Evolutionary conservation across 2,797 vertebrate species (phyloP).

Genomic region (Prionace glauca): DNA sequence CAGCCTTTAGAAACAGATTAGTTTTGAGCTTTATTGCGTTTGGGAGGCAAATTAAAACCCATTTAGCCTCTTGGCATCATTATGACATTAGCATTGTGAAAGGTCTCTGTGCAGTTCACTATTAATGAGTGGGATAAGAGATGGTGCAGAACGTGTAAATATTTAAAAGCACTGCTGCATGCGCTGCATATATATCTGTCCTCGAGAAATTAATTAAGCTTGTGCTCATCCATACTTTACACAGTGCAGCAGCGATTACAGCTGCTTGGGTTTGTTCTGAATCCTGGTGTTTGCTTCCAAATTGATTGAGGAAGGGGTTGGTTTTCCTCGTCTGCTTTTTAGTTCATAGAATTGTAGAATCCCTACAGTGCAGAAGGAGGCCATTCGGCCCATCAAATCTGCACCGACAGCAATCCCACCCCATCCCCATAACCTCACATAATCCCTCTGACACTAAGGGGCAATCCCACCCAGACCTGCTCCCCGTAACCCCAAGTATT

Average conservation of each 20-base stretch:
- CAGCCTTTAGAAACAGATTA: slow-evolving; percentile 20
- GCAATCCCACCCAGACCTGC: too few relatives aligned
- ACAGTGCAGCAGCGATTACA: neutral
- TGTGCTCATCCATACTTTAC: neutral
- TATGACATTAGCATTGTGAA: slow-evolving; percentile 10
- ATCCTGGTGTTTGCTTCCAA: neutral
- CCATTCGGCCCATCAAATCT: too few relatives aligned
- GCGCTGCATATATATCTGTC: neutral
- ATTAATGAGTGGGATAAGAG: slow-evolving; percentile 7
- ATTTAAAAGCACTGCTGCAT: neutral
- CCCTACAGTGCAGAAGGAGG: too few relatives aligned
- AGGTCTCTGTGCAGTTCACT: slow-evolving; percentile 21
- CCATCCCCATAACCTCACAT: too few relatives aligned
- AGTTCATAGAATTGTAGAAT: too few relatives aligned
- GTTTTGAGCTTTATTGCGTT: slow-evolving; percentile 27
- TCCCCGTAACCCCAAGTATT: too few relatives aligned
- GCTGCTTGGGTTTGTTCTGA: neutral
- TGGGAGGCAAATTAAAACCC: slow-evolving; percentile 38
- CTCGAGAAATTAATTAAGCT: slow-evolving; percentile 13
- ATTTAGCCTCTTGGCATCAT: slow-evolving; percentile 33
- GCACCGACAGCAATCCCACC: too few relatives aligned
- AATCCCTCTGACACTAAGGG: too few relatives aligned
- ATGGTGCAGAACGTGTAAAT: slow-evolving; percentile 10
- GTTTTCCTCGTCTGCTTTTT: neutral
- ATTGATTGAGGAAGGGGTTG: neutral